Conservation (phyloP, 2,113 vertebrate genomes). For the Forbesichthys agassizii region DNA sequence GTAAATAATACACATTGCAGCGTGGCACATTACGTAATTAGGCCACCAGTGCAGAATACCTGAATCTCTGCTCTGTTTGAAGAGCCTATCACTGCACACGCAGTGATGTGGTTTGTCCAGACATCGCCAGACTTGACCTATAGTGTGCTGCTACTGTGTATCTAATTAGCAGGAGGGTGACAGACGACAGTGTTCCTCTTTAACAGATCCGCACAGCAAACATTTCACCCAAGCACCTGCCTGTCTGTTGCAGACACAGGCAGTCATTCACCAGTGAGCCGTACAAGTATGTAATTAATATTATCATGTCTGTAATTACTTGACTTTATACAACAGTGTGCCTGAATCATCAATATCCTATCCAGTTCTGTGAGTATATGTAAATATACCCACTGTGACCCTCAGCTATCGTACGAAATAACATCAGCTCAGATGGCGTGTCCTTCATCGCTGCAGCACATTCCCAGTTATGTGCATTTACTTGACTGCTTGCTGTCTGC, state of each 20-base stretch:
- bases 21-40: slow-evolving; percentile 23
- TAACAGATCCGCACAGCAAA: slow-evolving; percentile 53
- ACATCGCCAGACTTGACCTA: slow-evolving; percentile 47
- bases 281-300: too few relatives aligned
- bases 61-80: slow-evolving; percentile 5
- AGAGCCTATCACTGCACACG: slow-evolving; percentile 11
- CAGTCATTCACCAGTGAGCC: too few relatives aligned
- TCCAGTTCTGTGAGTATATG: too few relatives aligned
- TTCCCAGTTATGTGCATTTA: slow-evolving; percentile 1
- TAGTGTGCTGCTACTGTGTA: slow-evolving; percentile 29
- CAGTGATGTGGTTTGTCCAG: slow-evolving; percentile 36
- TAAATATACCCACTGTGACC: too few relatives aligned
- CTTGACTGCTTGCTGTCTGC: slow-evolving; percentile 34
- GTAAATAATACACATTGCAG: slow-evolving; percentile 31
- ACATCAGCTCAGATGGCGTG: too few relatives aligned
- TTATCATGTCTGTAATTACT: too few relatives aligned
- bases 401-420: too few relatives aligned
- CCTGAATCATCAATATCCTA: too few relatives aligned
- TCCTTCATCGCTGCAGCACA: too few relatives aligned
- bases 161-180: slow-evolving; percentile 54
- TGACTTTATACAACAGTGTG: too few relatives aligned
- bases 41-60: slow-evolving; percentile 6
- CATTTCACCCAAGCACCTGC: slow-evolving; percentile 40
- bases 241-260: too few relatives aligned
- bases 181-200: slow-evolving; percentile 56